phyloP scores from a whole-genome alignment of 2,113 vertebrate species.

The Corvus hawaiiensis region DNA sequence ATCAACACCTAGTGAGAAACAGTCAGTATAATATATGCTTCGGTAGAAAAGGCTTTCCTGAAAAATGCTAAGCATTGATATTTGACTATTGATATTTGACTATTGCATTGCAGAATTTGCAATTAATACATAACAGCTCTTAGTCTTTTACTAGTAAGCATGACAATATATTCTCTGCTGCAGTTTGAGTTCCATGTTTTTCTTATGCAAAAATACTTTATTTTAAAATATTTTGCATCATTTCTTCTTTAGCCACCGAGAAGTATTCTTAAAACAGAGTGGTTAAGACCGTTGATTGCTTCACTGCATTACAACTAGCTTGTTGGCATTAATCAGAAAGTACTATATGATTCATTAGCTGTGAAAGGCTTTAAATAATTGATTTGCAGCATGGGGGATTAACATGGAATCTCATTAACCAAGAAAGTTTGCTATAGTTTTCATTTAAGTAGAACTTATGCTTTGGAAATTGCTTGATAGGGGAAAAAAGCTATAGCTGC shows the following conservation, averaged over 20 bases:
- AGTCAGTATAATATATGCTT: not conserved
- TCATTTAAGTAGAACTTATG: slow-evolving; percentile 29
- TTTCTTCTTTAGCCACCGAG: not conserved
- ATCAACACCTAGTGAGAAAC: not conserved
- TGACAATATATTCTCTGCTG: not conserved
- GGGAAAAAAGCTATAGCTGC: not conserved
- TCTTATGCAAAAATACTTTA: not conserved
- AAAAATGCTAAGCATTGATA: not conserved
- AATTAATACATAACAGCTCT: not conserved
- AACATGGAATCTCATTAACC: slow-evolving; percentile 59
- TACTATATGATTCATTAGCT: slow-evolving; percentile 63
- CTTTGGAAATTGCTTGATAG: slow-evolving; percentile 30
- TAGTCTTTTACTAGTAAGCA: not conserved
- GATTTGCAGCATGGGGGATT: slow-evolving; percentile 58
- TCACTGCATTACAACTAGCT: slow-evolving; percentile 46
- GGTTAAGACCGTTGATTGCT: slow-evolving; percentile 29
- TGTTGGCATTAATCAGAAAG: slow-evolving; percentile 61
- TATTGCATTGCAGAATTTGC: not conserved
- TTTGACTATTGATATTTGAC: not conserved
- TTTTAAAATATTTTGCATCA: not conserved
- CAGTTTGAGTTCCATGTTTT: not conserved
- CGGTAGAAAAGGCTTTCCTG: not conserved
- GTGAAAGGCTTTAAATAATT: slow-evolving; percentile 69
- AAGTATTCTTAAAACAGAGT: not conserved
- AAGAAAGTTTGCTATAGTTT: slow-evolving; percentile 52